Base-by-base conservation (phyloP, 2,113 vertebrate genomes). In the Eulemur rufifrons region DNA sequence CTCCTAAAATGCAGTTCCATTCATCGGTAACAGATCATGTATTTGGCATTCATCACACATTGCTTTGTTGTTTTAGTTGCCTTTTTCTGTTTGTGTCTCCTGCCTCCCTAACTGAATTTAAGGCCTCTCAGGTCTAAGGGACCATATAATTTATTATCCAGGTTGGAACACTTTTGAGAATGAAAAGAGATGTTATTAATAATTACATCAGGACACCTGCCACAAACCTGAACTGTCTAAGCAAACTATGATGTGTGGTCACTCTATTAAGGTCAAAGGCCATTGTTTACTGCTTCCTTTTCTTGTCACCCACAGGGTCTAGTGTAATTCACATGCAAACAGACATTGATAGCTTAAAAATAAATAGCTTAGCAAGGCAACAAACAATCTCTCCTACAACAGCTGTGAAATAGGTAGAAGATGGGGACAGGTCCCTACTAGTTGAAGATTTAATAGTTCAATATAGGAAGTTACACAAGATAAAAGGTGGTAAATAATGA, bases 401-500 rank as follows among this genome's bases (percentile, higher is more conserved):
- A 88, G 66, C 77, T 96, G 63, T 76, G 82, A 93, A 86, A 77
- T 78, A 59, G 85, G 27, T 82, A 34, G 21, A 94, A 73, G 52
- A 37, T 47, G 32, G 14, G 3, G 17, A 77, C 6, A 56, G 59
- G 17, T 92, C 61, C 20, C 50, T 64, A 82, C 6, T 21, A 2
- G 27, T 20, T 2, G 11, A 17, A 91, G 85, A 96, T 91, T 86
- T 93, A 94, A 95, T 92, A 68, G 52, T 84, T 92, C 59, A 32
- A 78, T 69, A 45, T 29, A 97, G 81, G n/a, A 87, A 94, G 80
- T 56, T 77, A 84, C n/a, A 63, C 23, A 66, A 89, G 64, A 61
- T 29, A 52, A 50, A 97, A 81, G 61, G 18, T 59, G 90, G 89
- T 76, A 92, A 78, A 93, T 82, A 95, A 97, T 92, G 84, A 89